Evolutionary conservation across 2,113 vertebrate species (phyloP).

Genomic region (Melanerpes formicivorus): DNA sequence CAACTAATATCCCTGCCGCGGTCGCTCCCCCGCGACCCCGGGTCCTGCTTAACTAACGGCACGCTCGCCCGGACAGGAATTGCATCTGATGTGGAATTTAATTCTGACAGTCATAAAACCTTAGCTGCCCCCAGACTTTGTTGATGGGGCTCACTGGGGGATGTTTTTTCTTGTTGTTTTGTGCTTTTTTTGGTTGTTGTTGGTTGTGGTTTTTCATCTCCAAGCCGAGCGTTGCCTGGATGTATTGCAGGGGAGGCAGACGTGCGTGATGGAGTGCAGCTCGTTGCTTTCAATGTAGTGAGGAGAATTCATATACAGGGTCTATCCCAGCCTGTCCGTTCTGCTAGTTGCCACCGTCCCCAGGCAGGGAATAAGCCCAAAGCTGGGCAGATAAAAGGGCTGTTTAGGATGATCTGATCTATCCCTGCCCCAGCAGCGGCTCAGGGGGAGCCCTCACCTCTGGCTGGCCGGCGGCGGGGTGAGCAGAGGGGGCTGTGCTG

Average conservation of each 20-base stretch:
- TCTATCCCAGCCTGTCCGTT: neutral
- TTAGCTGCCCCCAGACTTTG: conserved; percentile 72
- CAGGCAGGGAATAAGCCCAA: conserved; percentile 41
- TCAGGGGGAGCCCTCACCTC: neutral
- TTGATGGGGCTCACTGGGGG: conserved; percentile 26
- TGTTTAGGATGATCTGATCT: conserved; percentile 48
- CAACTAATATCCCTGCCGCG: conserved; percentile 79
- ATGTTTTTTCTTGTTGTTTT: neutral
- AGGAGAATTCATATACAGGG: conserved; percentile 46
- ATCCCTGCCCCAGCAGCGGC: neutral
- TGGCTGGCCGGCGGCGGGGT: neutral
- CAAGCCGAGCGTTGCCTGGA: conserved; percentile 33
- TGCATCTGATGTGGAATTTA: conserved; percentile 81
- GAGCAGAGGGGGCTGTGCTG: conserved; percentile 38
- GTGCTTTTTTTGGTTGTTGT: neutral
- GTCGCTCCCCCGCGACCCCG: conserved; percentile 68
- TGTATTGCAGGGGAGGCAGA: conserved; percentile 49
- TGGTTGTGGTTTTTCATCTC: neutral
- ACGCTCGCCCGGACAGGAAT: conserved; percentile 79
- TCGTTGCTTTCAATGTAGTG: conserved; percentile 5
- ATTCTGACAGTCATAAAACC: conserved; percentile 79
- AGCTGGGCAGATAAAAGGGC: conserved; percentile 30
- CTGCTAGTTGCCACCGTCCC: conserved; percentile 21
- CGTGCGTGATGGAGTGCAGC: neutral
- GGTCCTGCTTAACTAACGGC: conserved; percentile 84